Conservation (phyloP, 1,140 invertebrate species). For the Drosophila tsacasi region DNA sequence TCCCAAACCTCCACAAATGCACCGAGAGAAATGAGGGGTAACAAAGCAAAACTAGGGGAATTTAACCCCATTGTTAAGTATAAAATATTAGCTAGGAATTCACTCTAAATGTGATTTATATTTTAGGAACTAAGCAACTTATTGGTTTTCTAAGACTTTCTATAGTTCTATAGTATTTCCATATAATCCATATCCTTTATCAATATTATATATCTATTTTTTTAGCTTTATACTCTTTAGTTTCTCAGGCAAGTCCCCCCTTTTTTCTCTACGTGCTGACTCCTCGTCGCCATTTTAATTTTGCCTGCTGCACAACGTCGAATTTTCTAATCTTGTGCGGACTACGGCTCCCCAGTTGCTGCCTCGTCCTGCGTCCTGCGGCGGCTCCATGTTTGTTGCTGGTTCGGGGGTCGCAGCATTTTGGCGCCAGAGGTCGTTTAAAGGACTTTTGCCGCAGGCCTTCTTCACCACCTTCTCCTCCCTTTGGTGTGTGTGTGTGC, state of each 20-base stretch:
- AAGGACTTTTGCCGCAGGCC: conserved; percentile 81
- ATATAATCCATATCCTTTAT: neutral
- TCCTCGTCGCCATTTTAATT: conserved; percentile 77
- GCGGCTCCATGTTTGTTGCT: conserved; percentile 44
- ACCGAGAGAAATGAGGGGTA: neutral
- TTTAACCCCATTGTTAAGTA: too few species aligned
- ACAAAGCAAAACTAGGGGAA: neutral
- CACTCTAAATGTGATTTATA: neutral
- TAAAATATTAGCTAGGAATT: neutral
- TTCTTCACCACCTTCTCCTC: conserved; percentile 25
- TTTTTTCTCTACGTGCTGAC: neutral
- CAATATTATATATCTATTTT: neutral
- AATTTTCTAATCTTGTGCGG: conserved; percentile 84
- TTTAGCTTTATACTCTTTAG: too few species aligned
- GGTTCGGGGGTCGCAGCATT: conserved; percentile 73
- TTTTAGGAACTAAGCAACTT: neutral
- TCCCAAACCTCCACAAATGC: conserved; percentile 6
- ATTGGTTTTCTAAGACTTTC: too few species aligned
- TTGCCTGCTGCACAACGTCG: conserved; percentile 82
- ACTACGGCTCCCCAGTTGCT: conserved; percentile 81
- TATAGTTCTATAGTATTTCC: too few species aligned
- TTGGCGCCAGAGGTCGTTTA: conserved; percentile 83
- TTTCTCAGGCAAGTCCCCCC: neutral
- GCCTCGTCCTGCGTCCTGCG: conserved; percentile 34
- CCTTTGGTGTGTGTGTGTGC: conserved; percentile 15